Evolutionary conservation across 2,888 invertebrate genomes (phyloP).

Genomic region (Caenorhabditis sp.): DNA sequence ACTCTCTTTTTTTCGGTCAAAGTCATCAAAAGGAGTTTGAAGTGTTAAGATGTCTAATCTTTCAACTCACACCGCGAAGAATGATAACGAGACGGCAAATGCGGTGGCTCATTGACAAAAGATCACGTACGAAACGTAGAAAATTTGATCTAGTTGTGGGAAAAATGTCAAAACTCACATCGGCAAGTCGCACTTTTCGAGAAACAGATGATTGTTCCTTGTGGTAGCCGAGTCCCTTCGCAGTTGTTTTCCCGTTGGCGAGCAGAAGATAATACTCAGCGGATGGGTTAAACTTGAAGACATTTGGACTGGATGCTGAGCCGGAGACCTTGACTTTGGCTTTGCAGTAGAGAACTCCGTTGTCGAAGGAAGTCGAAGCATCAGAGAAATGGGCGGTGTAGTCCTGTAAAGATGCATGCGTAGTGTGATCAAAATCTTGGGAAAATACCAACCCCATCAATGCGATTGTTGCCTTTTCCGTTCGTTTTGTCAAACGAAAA

Average conservation of each 20-base stretch:
- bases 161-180: conserved; percentile 48
- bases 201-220: conserved; percentile 40
- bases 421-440: not conserved
- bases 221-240: conserved; percentile 46
- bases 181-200: conserved; percentile 38
- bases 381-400: conserved; percentile 49
- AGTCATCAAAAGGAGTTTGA: conserved; percentile 37
- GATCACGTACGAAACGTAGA: not conserved
- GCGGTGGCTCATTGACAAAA: conserved; percentile 22
- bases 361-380: conserved; percentile 22
- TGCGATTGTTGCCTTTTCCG: conserved; percentile 54
- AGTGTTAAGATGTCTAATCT: conserved; percentile 37
- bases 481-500: conserved; percentile 64
- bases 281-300: conserved; percentile 59
- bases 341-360: conserved; percentile 63
- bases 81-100: conserved; percentile 15
- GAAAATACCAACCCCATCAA: conserved; percentile 35
- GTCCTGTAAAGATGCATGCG: conserved; percentile 20
- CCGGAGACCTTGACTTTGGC: conserved; percentile 55
- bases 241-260: conserved; percentile 58
- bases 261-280: conserved; percentile 55
- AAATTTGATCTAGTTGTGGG: too few relatives aligned
- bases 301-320: conserved; percentile 5
- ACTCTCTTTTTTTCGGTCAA: conserved; percentile 11
- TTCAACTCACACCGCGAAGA: conserved; percentile 24